Base-by-base conservation (phyloP, 1,140 invertebrate genomes). In the Zaprionus inermis region DNA sequence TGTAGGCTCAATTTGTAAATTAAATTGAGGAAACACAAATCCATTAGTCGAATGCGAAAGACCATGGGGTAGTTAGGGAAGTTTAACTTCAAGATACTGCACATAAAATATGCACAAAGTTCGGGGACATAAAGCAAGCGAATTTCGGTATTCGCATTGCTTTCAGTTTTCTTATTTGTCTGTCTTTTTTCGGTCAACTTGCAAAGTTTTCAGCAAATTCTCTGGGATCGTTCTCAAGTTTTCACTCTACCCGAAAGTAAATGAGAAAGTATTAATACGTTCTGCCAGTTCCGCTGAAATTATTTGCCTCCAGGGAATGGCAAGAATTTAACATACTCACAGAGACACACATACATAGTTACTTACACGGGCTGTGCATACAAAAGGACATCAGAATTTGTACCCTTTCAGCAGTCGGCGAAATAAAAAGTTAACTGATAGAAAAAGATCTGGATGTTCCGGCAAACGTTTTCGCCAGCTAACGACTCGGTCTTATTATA, bases 231-330 rank as follows among this genome's bases (percentile, higher is more conserved):
- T 28, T 54, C 30, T 51, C 16, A 34, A 60, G 36, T 68, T 54
- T 44, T 44, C 56, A 36, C 20, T 44, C 12, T 20, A 49, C 20
- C 36, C 60, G 24, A 71, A 86, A 82, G 79, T 88, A 86, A 86
- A 88, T 83, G 83, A 86, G 77, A 86, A 86, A 83, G 84, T 89
- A 86, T 88, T 83, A 89, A 89, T 88, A 79, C 70, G 72, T 88
- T 70, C 84, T 65, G 79, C 68, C 63, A 51, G 76, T 41, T 67
- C 63, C 52, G 74, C 72, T 78, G 63, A 64, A 83, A 89, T 83
- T 76, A 88, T 88, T 89, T 88, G 51, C 36, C 84, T 74, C 56
- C 34, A 38, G 84, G 80, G 83, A 74, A 46, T 51, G 65, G 61
- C 66, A 34, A 60, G 80, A 71, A 82, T 65, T 69, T 70, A 54